Conservation (phyloP, 2,797 vertebrate species). For the Prunella strophiata region DNA sequence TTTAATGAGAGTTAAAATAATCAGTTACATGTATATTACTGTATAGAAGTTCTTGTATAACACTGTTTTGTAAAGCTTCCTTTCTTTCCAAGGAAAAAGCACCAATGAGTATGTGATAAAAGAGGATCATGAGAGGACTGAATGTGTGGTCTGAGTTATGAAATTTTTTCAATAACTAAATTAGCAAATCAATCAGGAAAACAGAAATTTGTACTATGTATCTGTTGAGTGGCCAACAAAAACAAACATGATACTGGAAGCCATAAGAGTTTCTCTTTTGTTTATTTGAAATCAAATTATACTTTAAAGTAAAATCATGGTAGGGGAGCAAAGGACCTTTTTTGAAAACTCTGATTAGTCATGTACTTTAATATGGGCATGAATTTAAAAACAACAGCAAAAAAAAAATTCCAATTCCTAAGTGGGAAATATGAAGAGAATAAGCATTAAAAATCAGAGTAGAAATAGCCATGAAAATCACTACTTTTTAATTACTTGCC, state of each 20-base stretch:
- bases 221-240: neutral
- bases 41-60: neutral
- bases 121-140: neutral
- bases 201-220: neutral
- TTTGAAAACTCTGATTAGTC: neutral
- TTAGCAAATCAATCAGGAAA: neutral
- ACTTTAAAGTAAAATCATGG: neutral
- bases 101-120: neutral
- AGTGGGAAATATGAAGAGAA: neutral
- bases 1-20: neutral
- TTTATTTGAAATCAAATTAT: neutral
- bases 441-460: neutral
- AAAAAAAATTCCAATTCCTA: neutral
- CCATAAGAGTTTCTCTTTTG: neutral
- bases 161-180: neutral
- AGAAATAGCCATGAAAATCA: neutral
- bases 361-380: neutral
- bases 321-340: neutral
- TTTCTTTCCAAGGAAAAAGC: neutral
- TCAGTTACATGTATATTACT: fast-evolving
- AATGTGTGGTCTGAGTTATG: neutral
- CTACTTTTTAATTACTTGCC: neutral
- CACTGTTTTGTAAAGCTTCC: neutral
- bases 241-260: neutral
- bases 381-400: neutral